Evolutionary conservation across 2,113 vertebrate genomes (phyloP).

Genomic region (Ariopsis seemanni): DNA sequence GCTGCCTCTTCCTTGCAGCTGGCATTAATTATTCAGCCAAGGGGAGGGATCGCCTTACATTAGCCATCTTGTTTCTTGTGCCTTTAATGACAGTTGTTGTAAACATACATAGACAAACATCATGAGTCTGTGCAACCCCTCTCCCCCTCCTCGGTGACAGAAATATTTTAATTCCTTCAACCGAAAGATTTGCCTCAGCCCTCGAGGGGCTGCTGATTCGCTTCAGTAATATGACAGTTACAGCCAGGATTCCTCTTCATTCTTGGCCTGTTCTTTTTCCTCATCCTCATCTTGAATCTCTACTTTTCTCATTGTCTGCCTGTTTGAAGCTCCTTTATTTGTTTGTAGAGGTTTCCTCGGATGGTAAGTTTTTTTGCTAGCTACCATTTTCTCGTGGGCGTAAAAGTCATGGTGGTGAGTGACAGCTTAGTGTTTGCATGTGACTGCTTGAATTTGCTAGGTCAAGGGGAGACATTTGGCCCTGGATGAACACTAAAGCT

Average conservation of each 20-base stretch:
- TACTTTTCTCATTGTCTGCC: not conserved
- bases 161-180: conserved; percentile 63
- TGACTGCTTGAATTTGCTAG: conserved; percentile 40
- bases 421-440: conserved; percentile 51
- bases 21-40: conserved; percentile 88
- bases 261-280: conserved; percentile 5
- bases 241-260: not conserved
- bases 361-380: conserved; percentile 10
- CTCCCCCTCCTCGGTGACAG: conserved; percentile 60
- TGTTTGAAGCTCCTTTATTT: conserved; percentile 28
- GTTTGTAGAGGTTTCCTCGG: conserved; percentile 11
- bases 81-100: conserved; percentile 87
- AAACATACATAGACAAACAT: conserved; percentile 91
- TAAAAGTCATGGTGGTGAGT: conserved; percentile 53
- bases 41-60: conserved; percentile 81
- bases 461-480: conserved; percentile 67
- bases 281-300: not conserved
- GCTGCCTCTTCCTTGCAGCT: conserved; percentile 79
- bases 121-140: conserved; percentile 64
- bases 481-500: conserved; percentile 70
- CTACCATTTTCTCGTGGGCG: conserved; percentile 34
- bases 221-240: conserved; percentile 13
- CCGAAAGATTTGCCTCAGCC: conserved; percentile 29
- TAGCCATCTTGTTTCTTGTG: conserved; percentile 87
- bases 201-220: conserved; percentile 29